A percentile compares a stretch with the other conserved stretches of the same genome.
These are phyloP conservation scores for Liparis tanakae DNA, from an alignment of 2,797 vertebrate species.

Conservation along the genomic window DNA sequence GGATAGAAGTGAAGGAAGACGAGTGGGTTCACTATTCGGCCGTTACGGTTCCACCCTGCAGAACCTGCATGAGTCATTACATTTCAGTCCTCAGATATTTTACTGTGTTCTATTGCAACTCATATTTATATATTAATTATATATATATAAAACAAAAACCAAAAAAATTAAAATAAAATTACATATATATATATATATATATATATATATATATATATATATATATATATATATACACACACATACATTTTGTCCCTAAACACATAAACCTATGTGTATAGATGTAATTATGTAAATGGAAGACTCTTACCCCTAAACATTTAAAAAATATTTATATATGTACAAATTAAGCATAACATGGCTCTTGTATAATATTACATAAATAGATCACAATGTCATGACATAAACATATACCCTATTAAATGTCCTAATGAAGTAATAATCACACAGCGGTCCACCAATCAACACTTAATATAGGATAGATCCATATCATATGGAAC, in stretches of 20 bases:
- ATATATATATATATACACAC: not conserved
- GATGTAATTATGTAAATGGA: slow-evolving; percentile 59
- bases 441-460: slow-evolving; percentile 52
- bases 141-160: too few species aligned
- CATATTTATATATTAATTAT: not conserved
- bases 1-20: slow-evolving; percentile 27
- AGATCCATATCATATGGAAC: slow-evolving; percentile 59
- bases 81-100: slow-evolving; percentile 8
- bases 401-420: slow-evolving; percentile 52
- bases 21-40: slow-evolving; percentile 21
- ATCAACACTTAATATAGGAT: slow-evolving; percentile 61
- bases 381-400: slow-evolving; percentile 32
- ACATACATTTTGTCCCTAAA: slow-evolving; percentile 21
- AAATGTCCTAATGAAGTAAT: slow-evolving; percentile 46
- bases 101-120: slow-evolving; percentile 39
- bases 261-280: slow-evolving; percentile 16
- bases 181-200: too few species aligned
- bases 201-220: too few species aligned
- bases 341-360: slow-evolving; percentile 61
- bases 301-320: slow-evolving; percentile 61
- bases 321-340: slow-evolving; percentile 67
- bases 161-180: too few species aligned
- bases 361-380: slow-evolving; percentile 38
- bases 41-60: slow-evolving; percentile 13
- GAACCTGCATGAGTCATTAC: slow-evolving; percentile 6